Evolutionary conservation across 2,888 invertebrate genomes (phyloP).

Genomic region (Orchesella flavescens): DNA sequence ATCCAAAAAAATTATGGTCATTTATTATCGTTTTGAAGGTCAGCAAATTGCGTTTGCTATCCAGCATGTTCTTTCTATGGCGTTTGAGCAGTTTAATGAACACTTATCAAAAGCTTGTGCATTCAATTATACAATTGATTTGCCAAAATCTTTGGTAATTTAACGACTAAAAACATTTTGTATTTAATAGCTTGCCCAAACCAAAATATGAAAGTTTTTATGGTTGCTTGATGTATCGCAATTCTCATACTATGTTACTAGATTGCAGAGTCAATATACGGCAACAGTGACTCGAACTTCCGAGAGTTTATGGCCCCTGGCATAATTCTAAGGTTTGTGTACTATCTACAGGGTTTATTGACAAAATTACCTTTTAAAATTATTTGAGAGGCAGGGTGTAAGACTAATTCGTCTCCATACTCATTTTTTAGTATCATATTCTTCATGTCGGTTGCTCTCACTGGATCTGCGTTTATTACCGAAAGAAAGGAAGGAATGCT

Average conservation of each 20-base stretch:
- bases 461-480: conserved; percentile 91
- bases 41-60: conserved; percentile 94
- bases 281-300: conserved; percentile 90
- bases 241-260: conserved; percentile 74
- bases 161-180: too few species aligned
- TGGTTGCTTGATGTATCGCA: too few species aligned
- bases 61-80: conserved; percentile 87
- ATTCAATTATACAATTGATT: conserved; percentile 71
- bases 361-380: too few species aligned
- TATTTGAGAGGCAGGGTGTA: too few species aligned
- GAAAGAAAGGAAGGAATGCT: conserved; percentile 92
- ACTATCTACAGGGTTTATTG: too few species aligned
- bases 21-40: conserved; percentile 79
- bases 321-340: conserved; percentile 92
- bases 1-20: not conserved
- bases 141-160: conserved; percentile 86
- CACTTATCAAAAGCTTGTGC: conserved; percentile 82
- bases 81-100: conserved; percentile 88
- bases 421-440: conserved; percentile 86
- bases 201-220: too few species aligned
- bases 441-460: conserved; percentile 95
- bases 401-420: not conserved
- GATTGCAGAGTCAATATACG: conserved; percentile 91
- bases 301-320: conserved; percentile 97
- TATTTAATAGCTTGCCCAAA: too few species aligned